phyloP scores from a whole-genome alignment of 2,888 invertebrate species.

The Priocnemis perturbator region DNA sequence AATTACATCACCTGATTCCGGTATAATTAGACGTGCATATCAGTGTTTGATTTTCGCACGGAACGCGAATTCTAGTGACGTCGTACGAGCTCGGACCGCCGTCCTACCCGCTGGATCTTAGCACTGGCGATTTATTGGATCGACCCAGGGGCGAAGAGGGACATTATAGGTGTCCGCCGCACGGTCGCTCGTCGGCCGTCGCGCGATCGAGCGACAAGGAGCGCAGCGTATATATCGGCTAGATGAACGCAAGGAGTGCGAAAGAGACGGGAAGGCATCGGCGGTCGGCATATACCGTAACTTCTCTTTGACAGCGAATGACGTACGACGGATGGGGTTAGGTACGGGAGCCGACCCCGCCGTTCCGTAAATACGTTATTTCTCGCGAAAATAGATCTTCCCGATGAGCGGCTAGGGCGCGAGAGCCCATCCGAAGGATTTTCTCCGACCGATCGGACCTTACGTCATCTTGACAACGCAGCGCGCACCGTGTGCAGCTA shows the following conservation, averaged over 20 bases:
- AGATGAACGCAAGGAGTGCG: too few relatives aligned
- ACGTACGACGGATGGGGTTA: conserved; percentile 52
- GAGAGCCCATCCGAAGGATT: conserved; percentile 5
- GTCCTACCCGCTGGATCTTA: too few relatives aligned
- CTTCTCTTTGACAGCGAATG: conserved; percentile 52
- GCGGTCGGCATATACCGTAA: conserved; percentile 20
- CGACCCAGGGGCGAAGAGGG: too few relatives aligned
- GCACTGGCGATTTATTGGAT: too few relatives aligned
- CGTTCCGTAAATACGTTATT: too few relatives aligned
- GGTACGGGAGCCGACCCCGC: conserved; percentile 27
- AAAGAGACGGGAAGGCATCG: neutral
- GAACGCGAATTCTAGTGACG: neutral
- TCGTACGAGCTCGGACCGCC: too few relatives aligned
- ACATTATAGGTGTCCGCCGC: too few relatives aligned
- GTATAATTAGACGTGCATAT: conserved; percentile 12
- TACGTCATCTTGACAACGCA: conserved; percentile 61
- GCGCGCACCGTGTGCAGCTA: conserved; percentile 49
- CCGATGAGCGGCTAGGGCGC: too few relatives aligned
- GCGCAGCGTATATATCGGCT: too few relatives aligned
- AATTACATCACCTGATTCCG: neutral
- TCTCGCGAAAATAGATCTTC: too few relatives aligned
- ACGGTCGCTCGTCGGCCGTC: too few relatives aligned
- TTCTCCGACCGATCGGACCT: conserved; percentile 36
- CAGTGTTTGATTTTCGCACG: neutral
- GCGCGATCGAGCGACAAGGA: neutral